Base-by-base conservation (phyloP, 2,888 invertebrate genomes). In the Nemoura dubitans region DNA sequence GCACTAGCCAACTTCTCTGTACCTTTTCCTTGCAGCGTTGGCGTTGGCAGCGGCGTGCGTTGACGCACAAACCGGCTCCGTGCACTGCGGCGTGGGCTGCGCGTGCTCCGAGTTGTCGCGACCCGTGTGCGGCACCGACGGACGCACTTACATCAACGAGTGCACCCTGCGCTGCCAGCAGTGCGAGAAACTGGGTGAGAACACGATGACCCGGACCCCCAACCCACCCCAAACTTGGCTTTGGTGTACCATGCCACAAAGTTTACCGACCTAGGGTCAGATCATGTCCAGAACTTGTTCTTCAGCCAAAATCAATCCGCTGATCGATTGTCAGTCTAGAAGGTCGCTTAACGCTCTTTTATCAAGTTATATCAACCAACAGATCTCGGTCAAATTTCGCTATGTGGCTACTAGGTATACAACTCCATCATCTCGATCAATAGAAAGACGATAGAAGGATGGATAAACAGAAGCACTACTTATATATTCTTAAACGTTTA, bases 51-150 rank as follows among this genome's bases (percentile, higher is more conserved):
- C 59, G 14, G 59, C 21, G 6, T 78, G 78, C 78, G 42, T 36
- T 3, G 36, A 36, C n/a, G 83, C 42, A 0, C 42, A 83, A 42
- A 83, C 42, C 42, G 83, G 83, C 0, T 83, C 83, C 6, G 83
- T 83, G 3, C 83, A 83, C 83, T 83, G 83, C 42, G 83, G 83
- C 36, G 83, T 83, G 0, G 83, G 83, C 26, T 83, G 83, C 83
- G 83, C 83, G 30, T 83, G 83, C 43, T 83, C 83, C 5, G 83
- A 83, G 26, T 10, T 42, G 5, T 26, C 21, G 6, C 26, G 14
- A 6, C 83, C 83, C 25, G 83, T 83, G 42, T 83, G 83, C 83
- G 83, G 42, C n/a, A 42, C 21, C 25, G 83, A 83, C 43, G 36
- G 83, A 25, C 83, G 26, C n/a, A 83, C 83, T 1, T 83, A 83